A percentile compares a stretch with the other conserved stretches of the same genome.
Conservation (phyloP, 2,797 vertebrate species). For the Oreochromis mossambicus region DNA sequence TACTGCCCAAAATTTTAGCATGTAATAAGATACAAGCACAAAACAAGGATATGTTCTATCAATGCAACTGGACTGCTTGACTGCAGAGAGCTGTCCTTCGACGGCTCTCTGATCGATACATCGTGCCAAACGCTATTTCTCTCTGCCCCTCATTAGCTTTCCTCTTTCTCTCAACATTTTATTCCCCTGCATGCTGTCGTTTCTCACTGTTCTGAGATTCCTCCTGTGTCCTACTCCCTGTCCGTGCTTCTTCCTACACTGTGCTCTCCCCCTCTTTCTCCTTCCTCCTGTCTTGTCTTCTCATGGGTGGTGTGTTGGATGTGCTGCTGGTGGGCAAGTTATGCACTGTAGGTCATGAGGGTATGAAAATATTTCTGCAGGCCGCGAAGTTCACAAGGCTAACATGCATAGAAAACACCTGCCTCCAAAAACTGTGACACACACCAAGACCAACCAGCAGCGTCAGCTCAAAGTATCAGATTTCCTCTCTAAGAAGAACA, state of each 20-base stretch:
- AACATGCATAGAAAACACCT: constrained; percentile 76
- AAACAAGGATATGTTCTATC: constrained; percentile 70
- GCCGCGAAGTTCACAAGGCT: constrained; percentile 67
- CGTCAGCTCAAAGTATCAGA: constrained; percentile 69
- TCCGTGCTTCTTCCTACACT: constrained; percentile 57
- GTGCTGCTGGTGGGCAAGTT: constrained; percentile 67
- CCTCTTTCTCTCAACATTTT: constrained; percentile 72
- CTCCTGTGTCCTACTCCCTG: constrained; percentile 44
- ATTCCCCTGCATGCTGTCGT: constrained; percentile 58
- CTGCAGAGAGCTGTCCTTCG: constrained; percentile 56
- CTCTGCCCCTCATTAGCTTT: constrained; percentile 66
- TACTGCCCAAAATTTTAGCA: constrained; percentile 70
- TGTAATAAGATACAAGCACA: constrained; percentile 75
- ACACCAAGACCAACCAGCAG: constrained; percentile 74
- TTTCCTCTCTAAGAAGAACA: constrained; percentile 63
- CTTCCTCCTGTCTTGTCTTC: constrained; percentile 71
- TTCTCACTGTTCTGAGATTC: constrained; percentile 32
- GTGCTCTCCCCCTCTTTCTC: constrained; percentile 67
- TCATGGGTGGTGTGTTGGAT: constrained; percentile 65
- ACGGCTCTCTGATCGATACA: constrained; percentile 59
- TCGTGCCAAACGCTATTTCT: constrained; percentile 69
- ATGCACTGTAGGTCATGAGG: constrained; percentile 74
- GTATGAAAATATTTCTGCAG: constrained; percentile 67
- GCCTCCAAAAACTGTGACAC: constrained; percentile 75
- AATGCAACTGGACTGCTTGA: constrained; percentile 74